Evolutionary conservation across 2,888 invertebrate species (phyloP), one percentile per base, ranked within the genome.

Genomic region (Eupithecia abbreviata): DNA sequence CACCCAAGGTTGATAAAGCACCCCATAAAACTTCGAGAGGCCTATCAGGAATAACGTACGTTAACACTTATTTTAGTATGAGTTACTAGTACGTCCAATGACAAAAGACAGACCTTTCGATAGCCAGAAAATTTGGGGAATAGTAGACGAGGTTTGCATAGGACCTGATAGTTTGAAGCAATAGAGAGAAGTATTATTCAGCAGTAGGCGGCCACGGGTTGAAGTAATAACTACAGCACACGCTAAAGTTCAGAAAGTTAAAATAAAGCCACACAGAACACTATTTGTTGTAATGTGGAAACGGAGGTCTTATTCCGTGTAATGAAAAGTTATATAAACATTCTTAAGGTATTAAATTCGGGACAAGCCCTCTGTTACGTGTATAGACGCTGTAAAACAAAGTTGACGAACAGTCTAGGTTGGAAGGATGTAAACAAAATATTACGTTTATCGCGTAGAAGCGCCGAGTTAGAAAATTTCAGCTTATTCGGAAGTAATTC

Each of bases 311-410:
- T 10, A 58, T 58, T 58, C 9, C 18, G 58, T n/a, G n/a, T 55
- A n/a, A n/a, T 55, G 9, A 9, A 18, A 18, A 58, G 58, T 58
- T 9, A 58, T 58, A 12, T 13, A 49, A 30, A 30, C 6, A 15
- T 10, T 58, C 9, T 3, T 30, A 43, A 49, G 30, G 15, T 47
- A 12, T 47, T 18, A 47, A 13, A 69, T 47, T 69, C 69, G 12
- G 30, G 69, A 7, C 47, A 69, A 30, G 69, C 7, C 47, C 47
- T 30, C 69, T 82, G 80, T 87, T 83, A 84, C 92, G 90, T 92
- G 92, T 86, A 88, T 84, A 86, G 85, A 78, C 82, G 89, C 88
- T 90, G 90, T 92, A 88, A 91, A 91, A 90, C 90, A 88, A 90
- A 87, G 86, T 88, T 87, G 85, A 88, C 87, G 86, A 79, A 80